These are phyloP conservation scores for Porites divaricata DNA, from an alignment of 92 coral and sea anemone genomes.

Conservation along the genomic window DNA sequence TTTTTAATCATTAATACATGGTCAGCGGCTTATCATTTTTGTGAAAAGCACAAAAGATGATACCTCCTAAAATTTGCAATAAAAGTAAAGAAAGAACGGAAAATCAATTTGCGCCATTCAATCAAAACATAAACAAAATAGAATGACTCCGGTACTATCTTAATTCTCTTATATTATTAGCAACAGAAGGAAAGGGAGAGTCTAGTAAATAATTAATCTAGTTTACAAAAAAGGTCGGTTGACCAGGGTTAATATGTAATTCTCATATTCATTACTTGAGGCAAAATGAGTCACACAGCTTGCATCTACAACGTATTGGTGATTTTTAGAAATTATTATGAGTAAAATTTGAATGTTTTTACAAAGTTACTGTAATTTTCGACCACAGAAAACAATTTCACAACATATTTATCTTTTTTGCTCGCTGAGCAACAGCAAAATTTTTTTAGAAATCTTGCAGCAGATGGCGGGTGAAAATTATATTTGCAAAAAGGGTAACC, in stretches of 20 bases:
- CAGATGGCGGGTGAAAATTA: not conserved
- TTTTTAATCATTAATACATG: constrained; percentile 17
- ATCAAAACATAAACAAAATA: not conserved
- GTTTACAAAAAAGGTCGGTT: not conserved
- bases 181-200: not conserved
- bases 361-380: not conserved
- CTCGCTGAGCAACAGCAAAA: not conserved
- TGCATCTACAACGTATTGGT: not conserved
- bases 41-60: not conserved
- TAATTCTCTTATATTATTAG: not conserved
- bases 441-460: not conserved
- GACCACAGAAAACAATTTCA: constrained; percentile 3
- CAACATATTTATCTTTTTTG: not conserved
- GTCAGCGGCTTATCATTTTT: not conserved
- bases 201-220: not conserved
- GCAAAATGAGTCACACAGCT: not conserved
- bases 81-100: too few species aligned
- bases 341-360: not conserved
- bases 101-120: not conserved
- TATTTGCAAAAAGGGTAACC: constrained; percentile 6
- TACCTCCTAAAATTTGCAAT: not conserved
- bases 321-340: not conserved
- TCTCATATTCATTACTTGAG: too few species aligned
- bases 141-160: not conserved
- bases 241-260: not conserved